phyloP scores from a whole-genome alignment of 1,140 invertebrate species.

The Drosophila oshimai region DNA sequence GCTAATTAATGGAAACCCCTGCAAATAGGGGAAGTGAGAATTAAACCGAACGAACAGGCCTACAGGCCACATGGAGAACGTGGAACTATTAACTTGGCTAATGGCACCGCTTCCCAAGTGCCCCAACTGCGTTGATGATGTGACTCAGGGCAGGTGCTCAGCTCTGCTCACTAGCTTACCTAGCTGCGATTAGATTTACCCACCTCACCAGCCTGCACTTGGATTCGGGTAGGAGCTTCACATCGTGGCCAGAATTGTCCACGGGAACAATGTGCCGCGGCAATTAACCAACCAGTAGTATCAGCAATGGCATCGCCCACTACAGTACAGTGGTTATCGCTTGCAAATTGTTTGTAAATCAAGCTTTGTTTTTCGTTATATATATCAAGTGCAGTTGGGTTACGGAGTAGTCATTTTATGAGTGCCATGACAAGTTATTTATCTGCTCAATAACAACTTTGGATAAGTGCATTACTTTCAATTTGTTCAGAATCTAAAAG shows the following conservation, averaged over 20 bases:
- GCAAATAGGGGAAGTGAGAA: neutral
- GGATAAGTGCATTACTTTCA: no score
- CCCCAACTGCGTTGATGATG: neutral
- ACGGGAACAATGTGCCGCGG: conserved; percentile 24
- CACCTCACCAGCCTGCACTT: conserved; percentile 6
- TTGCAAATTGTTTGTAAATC: neutral
- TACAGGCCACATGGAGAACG: neutral
- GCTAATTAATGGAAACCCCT: conserved; percentile 23
- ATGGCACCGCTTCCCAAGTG: neutral
- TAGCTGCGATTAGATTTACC: conserved; percentile 22
- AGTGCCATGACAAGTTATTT: neutral
- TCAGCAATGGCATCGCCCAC: conserved; percentile 22
- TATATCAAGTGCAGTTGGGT: neutral
- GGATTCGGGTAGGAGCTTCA: no score
- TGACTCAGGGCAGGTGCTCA: conserved; percentile 25
- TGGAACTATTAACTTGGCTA: conserved; percentile 20
- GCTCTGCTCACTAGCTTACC: neutral
- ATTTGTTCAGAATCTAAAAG: no score
- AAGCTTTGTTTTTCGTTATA: neutral
- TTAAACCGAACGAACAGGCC: neutral
- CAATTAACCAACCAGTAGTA: conserved; percentile 19
- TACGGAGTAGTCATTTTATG: neutral
- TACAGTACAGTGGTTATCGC: conserved; percentile 28
- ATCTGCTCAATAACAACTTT: neutral
- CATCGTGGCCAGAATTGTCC: neutral